These are phyloP conservation scores for Daktulosphaira vitifoliae DNA, from an alignment of 1,140 invertebrate genomes.

Conservation along the genomic window DNA sequence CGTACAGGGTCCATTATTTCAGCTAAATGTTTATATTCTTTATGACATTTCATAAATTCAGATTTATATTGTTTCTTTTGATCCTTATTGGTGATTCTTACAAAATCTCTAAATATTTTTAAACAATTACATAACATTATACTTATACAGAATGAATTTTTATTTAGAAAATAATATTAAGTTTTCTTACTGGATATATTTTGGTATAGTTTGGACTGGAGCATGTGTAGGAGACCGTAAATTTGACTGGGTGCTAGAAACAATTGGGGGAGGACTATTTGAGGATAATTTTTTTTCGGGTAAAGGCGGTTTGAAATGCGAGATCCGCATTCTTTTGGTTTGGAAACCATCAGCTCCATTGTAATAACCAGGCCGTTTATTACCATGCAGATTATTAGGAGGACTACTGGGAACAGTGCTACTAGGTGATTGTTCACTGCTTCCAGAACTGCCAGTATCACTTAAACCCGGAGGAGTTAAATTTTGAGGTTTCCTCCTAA, in stretches of 20 bases:
- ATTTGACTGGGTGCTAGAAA: conserved; percentile 14
- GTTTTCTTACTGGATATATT: conserved; percentile 32
- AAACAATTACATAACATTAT: not conserved
- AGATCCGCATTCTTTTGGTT: conserved; percentile 70
- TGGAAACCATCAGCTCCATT: conserved; percentile 54
- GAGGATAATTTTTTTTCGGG: conserved; percentile 16
- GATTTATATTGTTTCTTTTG: conserved; percentile 76
- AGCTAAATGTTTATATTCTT: conserved; percentile 70
- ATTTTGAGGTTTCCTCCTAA: conserved; percentile 64
- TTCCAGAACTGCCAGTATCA: conserved; percentile 60
- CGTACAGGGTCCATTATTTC: conserved; percentile 64
- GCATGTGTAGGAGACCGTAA: conserved; percentile 1
- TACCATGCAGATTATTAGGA: conserved; percentile 44
- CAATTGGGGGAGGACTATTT: conserved; percentile 17
- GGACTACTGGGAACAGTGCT: conserved; percentile 58
- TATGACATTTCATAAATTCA: conserved; percentile 77
- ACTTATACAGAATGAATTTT: not conserved
- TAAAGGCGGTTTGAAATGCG: conserved; percentile 59
- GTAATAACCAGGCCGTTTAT: conserved; percentile 48
- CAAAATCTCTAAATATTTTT: conserved; percentile 58
- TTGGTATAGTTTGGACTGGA: conserved; percentile 13
- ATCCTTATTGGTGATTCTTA: conserved; percentile 60
- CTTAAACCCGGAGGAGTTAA: conserved; percentile 75
- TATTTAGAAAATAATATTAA: not conserved
- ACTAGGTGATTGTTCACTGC: conserved; percentile 58